Conservation (phyloP, 1,140 invertebrate species). For the Metopolophium dirhodum region DNA sequence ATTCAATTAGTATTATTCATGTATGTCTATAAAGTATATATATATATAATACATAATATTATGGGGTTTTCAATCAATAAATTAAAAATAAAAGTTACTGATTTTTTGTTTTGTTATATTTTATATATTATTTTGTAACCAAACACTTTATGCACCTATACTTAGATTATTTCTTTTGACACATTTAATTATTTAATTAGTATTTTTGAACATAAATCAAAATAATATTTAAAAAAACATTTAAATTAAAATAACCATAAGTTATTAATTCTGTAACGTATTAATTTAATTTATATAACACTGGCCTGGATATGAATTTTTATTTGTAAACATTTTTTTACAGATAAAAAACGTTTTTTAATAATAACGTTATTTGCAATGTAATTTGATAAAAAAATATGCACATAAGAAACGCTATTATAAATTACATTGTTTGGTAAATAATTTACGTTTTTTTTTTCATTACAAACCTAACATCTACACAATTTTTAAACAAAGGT, state of each 20-base stretch:
- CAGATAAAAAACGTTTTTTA: not conserved
- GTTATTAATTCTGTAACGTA: not conserved
- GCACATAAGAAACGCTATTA: not conserved
- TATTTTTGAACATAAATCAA: not conserved
- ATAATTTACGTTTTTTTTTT: not conserved
- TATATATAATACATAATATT: too few species aligned
- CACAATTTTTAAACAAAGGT: not conserved
- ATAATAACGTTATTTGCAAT: not conserved
- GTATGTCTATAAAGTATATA: not conserved
- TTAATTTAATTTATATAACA: not conserved
- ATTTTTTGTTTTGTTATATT: not conserved
- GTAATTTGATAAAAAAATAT: not conserved
- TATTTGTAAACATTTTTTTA: not conserved
- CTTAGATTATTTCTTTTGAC: not conserved
- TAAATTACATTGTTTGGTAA: not conserved
- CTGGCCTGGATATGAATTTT: not conserved
- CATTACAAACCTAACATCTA: not conserved
- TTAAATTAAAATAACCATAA: not conserved
- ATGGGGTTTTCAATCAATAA: not conserved
- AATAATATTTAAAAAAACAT: not conserved
- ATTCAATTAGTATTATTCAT: not conserved
- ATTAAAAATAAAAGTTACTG: not conserved
- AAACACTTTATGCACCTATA: not conserved
- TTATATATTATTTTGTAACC: not conserved
- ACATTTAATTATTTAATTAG: not conserved